Conservation (phyloP, 1,140 invertebrate genomes). For the Lepidurus arcticus region DNA sequence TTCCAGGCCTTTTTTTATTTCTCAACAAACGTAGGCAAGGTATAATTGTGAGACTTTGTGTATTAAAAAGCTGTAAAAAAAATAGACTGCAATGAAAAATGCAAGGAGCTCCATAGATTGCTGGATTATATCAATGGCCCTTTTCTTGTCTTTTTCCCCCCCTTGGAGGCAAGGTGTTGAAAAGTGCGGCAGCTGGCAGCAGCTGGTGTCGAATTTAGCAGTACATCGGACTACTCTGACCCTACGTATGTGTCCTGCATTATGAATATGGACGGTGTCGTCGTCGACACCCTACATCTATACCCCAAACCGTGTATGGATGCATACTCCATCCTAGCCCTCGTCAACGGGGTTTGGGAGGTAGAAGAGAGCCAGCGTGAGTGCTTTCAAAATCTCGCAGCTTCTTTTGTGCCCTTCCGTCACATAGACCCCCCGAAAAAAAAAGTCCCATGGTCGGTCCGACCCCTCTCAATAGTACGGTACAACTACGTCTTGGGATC, state of each 20-base stretch:
- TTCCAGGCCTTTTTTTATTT: no score
- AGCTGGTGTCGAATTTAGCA: neutral
- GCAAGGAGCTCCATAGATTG: neutral
- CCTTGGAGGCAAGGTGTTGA: slow-evolving; percentile 1
- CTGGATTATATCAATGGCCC: neutral
- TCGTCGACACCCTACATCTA: neutral
- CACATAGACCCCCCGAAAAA: neutral
- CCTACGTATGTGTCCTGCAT: neutral
- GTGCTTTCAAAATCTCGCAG: slow-evolving; percentile 12
- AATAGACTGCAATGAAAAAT: neutral
- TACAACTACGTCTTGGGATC: neutral
- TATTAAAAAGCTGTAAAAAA: neutral
- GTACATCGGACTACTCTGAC: slow-evolving; percentile 1
- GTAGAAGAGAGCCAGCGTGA: neutral
- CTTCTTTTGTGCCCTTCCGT: neutral
- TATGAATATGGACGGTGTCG: slow-evolving; percentile 19
- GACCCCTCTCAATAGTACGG: neutral
- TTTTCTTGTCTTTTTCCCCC: neutral
- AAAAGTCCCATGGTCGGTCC: neutral
- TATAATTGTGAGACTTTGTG: neutral
- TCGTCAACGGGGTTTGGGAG: neutral
- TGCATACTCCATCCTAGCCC: slow-evolving; percentile 11
- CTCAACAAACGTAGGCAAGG: neutral
- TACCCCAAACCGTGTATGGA: neutral
- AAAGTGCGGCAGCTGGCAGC: slow-evolving; percentile 13